These are phyloP conservation scores for Sebastes ruberrimus DNA, from an alignment of 2,797 vertebrate species.

Conservation along the genomic window DNA sequence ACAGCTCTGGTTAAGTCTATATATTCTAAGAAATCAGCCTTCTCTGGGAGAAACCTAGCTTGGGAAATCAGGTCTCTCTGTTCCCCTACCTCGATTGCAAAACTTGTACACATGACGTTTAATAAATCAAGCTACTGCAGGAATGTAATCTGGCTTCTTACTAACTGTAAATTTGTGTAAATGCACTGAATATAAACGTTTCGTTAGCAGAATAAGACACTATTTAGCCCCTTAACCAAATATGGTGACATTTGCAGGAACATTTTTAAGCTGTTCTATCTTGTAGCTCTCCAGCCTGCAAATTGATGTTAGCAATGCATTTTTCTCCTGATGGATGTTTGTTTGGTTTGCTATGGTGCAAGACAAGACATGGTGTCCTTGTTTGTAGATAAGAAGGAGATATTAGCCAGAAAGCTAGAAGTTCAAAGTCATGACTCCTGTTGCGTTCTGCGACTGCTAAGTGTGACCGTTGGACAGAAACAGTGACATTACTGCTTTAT, in stretches of 20 bases:
- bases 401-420: neutral
- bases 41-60: neutral
- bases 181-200: neutral
- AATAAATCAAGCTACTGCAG: neutral
- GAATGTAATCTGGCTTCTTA: neutral
- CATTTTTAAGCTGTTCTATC: neutral
- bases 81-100: neutral
- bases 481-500: neutral
- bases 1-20: neutral
- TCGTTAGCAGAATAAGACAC: neutral
- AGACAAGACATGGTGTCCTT: neutral
- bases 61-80: neutral
- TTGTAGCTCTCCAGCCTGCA: neutral
- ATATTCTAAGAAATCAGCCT: neutral
- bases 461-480: neutral
- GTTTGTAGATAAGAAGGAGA: neutral
- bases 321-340: neutral
- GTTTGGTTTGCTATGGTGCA: neutral
- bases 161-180: neutral
- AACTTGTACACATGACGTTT: neutral
- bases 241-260: neutral
- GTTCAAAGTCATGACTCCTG: neutral
- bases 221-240: neutral
- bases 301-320: neutral
- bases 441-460: neutral